Percentiles rank a stretch among this genome's conserved stretches.
These are phyloP conservation scores for Neuroscelio doddi DNA, from an alignment of 2,888 invertebrate species.

Conservation along the genomic window DNA sequence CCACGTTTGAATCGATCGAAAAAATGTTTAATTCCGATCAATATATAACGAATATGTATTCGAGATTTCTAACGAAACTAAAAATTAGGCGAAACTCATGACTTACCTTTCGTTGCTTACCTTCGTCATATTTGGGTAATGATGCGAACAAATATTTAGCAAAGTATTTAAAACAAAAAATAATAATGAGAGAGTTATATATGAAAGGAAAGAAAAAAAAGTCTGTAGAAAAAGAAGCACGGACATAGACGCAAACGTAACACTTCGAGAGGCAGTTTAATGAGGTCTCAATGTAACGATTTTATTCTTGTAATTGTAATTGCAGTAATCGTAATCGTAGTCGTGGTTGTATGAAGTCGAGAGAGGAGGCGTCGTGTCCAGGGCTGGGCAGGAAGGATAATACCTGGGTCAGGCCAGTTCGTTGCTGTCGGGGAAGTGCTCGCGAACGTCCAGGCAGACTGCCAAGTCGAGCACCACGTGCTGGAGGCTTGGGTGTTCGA, in stretches of 20 bases:
- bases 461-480: constrained; percentile 89
- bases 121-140: too few species aligned
- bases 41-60: too few species aligned
- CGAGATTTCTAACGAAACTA: too few species aligned
- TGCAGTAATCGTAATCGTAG: constrained; percentile 70
- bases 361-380: constrained; percentile 60
- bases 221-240: constrained; percentile 17
- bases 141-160: too few species aligned
- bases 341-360: constrained; percentile 66
- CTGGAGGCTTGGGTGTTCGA: constrained; percentile 87
- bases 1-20: too few species aligned
- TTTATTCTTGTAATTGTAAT: constrained; percentile 71
- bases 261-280: constrained; percentile 61
- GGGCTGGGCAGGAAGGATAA: constrained; percentile 70
- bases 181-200: too few species aligned
- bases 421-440: constrained; percentile 78
- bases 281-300: constrained; percentile 70
- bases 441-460: constrained; percentile 86
- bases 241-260: constrained; percentile 39
- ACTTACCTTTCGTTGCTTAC: too few species aligned
- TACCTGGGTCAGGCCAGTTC: constrained; percentile 78
- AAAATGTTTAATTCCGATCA: too few species aligned
- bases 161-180: too few species aligned
- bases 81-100: too few species aligned
- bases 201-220: too few species aligned